Base-by-base conservation (phyloP, 2,113 vertebrate genomes). In the Cromileptes altivelis region DNA sequence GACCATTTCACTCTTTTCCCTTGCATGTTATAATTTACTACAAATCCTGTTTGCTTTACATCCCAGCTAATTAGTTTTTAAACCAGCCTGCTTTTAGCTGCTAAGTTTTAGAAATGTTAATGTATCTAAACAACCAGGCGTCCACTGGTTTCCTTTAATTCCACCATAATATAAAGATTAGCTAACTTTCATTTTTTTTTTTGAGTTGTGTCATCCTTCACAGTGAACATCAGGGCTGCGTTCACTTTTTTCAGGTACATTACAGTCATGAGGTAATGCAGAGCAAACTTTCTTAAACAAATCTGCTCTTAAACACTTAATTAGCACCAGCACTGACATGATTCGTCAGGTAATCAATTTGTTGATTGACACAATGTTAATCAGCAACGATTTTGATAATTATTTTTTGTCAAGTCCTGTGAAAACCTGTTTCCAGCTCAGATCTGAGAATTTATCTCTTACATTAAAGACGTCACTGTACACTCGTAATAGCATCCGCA, bases 11-110 rank as follows among this genome's bases (percentile, higher is more conserved):
- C 75, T 12, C 12, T 13, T 56, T 67, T 49, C 61, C 52, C 73
- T 14, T 61, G 17, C 68, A 53, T 21, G 15, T 70, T 62, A 2
- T 18, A 37, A 63, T 85, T 75, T 25, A 55, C 33, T 0, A 30
- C n/a, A 27, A 2, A 53, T 0, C 52, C 50, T 33, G 62, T 72
- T 73, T 70, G 58, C 33, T 63, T 70, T 23, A n/a, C 27, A 9
- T 42, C 33, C 10, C 10, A n/a, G 19, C 30, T 33, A 1, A 13
- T 0, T 9, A 1, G 14, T 30, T 56, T 25, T 18, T 15, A 63
- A 58, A 68, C 15, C 72, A 11, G 5, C 11, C 55, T 72, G 42
- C 57, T 17, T 68, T 67, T 27, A 69, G 67, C 57, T 53, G 57
- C 23, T 19, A 64, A 33, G 25, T 50, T 77, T 71, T 21, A 4